These are phyloP conservation scores for Sinosuthora webbiana DNA, from an alignment of 2,113 vertebrate species.

Conservation along the genomic window DNA sequence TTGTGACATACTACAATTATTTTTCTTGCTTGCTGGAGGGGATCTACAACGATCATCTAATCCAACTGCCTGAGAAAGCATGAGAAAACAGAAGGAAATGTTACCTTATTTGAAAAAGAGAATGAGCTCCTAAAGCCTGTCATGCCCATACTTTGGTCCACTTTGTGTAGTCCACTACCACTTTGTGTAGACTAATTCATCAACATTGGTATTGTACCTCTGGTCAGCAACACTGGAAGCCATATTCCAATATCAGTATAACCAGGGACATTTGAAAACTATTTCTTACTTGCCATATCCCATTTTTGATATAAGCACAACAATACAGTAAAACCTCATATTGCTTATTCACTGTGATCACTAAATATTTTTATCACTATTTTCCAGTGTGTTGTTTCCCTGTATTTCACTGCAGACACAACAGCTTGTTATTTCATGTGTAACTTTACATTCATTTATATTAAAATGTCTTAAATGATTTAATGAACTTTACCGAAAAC, in stretches of 20 bases:
- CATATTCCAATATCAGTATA: background rate
- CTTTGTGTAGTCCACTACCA: background rate
- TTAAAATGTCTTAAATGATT: background rate
- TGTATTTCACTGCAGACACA: background rate
- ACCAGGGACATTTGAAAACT: background rate
- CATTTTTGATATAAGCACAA: background rate
- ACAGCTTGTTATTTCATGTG: background rate
- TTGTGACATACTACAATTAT: background rate
- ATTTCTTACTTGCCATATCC: background rate
- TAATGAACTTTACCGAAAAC: background rate
- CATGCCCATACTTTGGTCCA: background rate
- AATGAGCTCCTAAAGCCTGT: background rate
- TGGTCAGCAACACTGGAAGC: background rate
- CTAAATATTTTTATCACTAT: background rate
- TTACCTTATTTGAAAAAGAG: background rate
- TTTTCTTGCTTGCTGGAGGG: background rate
- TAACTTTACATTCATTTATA: background rate
- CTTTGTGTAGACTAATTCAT: background rate
- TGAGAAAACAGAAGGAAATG: background rate
- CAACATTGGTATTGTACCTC: background rate
- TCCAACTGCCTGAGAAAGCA: background rate
- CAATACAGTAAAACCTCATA: background rate
- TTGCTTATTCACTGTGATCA: background rate
- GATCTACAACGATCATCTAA: background rate
- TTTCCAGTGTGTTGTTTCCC: background rate